Base-by-base conservation (phyloP, 2,888 invertebrate species). In the Pherbina coryleti region DNA sequence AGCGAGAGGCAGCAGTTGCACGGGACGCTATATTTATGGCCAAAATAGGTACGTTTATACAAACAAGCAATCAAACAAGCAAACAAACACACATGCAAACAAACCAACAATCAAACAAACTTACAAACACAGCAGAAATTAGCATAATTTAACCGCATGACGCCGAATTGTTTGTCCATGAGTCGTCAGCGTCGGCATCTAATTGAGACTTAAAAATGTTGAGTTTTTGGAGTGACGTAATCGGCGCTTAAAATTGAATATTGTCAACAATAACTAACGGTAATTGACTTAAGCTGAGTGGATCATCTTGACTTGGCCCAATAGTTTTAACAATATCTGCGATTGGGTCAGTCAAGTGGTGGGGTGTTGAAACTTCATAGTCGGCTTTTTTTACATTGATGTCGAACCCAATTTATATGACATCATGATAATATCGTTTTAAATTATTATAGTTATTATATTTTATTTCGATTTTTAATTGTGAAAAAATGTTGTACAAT, bases 401-500 rank as follows among this genome's bases (percentile, higher is more conserved):
- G 3, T 37, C 22, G 19, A 67, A 22, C 44, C 37, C 67, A 67
- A 44, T 67, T 67, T 44, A 44, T 44, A 31, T 67, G 67, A 67
- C 67, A 22, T 67, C 19, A 22, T 22, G 19, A 11, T 60, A 28
- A 19, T 11, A 60, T 60, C 44, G 11, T 44, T 44, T 44, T 11
- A 44, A 44, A 11, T 44, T 44, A 44, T 44, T 11, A 17, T 64
- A 14, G 17, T 28, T 64, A 9, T n/a, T 34, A 4, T 5, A 17
- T 2, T 25, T 34, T 28, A 14, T 64, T 5, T 17, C n/a, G n/a
- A 34, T 34, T 31, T 34, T 34, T 7, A 17, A 34, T 28, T 34
- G 17, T 9, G 34, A 64, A 34, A 64, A 64, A 64, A 64, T 28
- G 64, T 64, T 64, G 64, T 34, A 34, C 64, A 64, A 64, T 64